Evolutionary conservation across 2,113 vertebrate species (phyloP).

Genomic region (Sardina pilchardus): DNA sequence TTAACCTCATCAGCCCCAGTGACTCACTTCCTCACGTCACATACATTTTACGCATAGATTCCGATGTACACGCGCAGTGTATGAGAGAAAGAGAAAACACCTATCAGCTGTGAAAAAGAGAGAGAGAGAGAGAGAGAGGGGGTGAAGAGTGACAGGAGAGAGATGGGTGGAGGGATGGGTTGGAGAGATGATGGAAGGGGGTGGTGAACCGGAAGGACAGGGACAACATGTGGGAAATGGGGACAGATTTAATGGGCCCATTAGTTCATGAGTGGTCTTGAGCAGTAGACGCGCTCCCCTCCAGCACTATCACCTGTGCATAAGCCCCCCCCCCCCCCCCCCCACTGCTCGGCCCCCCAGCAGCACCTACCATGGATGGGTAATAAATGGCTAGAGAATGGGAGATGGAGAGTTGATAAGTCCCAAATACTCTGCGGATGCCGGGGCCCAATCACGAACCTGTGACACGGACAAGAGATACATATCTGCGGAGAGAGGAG

Average conservation of each 20-base stretch:
- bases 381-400: background rate
- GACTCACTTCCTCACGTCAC: background rate
- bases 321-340: background rate
- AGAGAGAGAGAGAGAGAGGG: background rate
- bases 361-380: background rate
- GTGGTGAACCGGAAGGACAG: background rate
- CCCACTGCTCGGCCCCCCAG: background rate
- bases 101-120: background rate
- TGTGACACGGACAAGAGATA: conserved; percentile 1
- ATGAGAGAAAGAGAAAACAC: background rate
- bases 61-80: background rate
- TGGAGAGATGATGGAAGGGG: background rate
- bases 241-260: background rate
- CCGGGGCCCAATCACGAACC: background rate
- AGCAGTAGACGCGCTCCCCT: background rate
- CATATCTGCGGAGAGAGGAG: background rate
- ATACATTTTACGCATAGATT: background rate
- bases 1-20: background rate
- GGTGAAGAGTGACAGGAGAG: background rate
- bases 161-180: background rate
- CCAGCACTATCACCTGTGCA: background rate
- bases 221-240: background rate
- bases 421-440: background rate
- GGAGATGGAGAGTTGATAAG: background rate
- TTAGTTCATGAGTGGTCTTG: background rate